Conservation (phyloP, 2,797 vertebrate species). For the Rhyacichthys aspro region DNA sequence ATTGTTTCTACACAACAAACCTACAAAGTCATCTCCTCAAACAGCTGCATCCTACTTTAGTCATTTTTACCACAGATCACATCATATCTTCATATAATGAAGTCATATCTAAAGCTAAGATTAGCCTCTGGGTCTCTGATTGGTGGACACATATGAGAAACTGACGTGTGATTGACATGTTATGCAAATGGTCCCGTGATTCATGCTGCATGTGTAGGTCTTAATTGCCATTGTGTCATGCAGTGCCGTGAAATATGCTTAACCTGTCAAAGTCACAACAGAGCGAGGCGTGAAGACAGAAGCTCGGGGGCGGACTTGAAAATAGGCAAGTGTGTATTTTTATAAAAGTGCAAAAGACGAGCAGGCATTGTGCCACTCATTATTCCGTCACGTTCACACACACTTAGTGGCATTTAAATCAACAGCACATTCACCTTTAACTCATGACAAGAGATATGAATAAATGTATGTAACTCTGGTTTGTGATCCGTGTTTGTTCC, state of each 20-base stretch:
- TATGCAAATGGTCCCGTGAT: slow-evolving; percentile 5
- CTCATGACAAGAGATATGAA: too few relatives aligned
- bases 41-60: too few relatives aligned
- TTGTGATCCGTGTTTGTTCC: too few relatives aligned
- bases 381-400: slow-evolving; percentile 1
- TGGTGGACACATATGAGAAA: background rate
- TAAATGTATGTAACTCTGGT: too few relatives aligned
- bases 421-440: background rate
- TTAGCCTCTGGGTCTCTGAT: too few relatives aligned
- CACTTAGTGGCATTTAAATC: background rate
- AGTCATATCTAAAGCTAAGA: too few relatives aligned
- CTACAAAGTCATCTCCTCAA: slow-evolving; percentile 25
- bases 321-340: slow-evolving; percentile 27
- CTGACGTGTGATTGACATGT: slow-evolving; percentile 10
- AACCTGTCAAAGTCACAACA: slow-evolving; percentile 23
- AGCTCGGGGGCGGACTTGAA: slow-evolving; percentile 15
- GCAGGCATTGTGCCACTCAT: slow-evolving; percentile 3
- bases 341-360: background rate
- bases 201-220: slow-evolving; percentile 25
- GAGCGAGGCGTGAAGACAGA: slow-evolving; percentile 28
- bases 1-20: slow-evolving; percentile 30
- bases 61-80: too few relatives aligned
- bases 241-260: slow-evolving; percentile 11
- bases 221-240: slow-evolving; percentile 31
- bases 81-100: too few relatives aligned